Evolutionary conservation across 2,113 vertebrate genomes (phyloP).

Genomic region (Dipodomys stephensi): DNA sequence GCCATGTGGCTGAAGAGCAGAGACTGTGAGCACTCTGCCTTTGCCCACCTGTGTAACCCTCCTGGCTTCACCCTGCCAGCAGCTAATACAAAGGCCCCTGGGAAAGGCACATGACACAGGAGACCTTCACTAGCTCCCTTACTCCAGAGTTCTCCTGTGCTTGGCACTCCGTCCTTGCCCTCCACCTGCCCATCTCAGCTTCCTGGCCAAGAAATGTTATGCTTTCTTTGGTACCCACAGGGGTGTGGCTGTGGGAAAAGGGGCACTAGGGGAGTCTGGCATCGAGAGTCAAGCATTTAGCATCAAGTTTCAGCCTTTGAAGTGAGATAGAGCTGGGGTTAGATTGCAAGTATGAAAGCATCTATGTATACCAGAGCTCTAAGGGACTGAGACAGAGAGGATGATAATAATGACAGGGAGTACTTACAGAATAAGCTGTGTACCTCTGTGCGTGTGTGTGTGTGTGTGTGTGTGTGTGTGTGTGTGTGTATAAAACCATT

Average conservation of each 20-base stretch:
- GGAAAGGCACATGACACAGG: too few relatives aligned
- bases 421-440: neutral
- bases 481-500: neutral
- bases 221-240: neutral
- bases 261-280: neutral
- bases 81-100: neutral
- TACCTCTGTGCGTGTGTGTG: too few relatives aligned
- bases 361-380: neutral
- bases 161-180: neutral
- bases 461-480: neutral
- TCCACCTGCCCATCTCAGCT: neutral
- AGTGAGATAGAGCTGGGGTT: neutral
- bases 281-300: neutral
- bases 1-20: fast-evolving
- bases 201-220: neutral
- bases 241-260: neutral
- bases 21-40: neutral
- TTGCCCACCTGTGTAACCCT: too few relatives aligned
- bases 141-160: neutral
- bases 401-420: too few relatives aligned
- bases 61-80: neutral
- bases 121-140: neutral
- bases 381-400: fast-evolving
- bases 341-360: too few relatives aligned
- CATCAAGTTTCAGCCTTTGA: neutral